Evolutionary conservation across 2,888 invertebrate species (phyloP).

Genomic region (Anodontia alba): DNA sequence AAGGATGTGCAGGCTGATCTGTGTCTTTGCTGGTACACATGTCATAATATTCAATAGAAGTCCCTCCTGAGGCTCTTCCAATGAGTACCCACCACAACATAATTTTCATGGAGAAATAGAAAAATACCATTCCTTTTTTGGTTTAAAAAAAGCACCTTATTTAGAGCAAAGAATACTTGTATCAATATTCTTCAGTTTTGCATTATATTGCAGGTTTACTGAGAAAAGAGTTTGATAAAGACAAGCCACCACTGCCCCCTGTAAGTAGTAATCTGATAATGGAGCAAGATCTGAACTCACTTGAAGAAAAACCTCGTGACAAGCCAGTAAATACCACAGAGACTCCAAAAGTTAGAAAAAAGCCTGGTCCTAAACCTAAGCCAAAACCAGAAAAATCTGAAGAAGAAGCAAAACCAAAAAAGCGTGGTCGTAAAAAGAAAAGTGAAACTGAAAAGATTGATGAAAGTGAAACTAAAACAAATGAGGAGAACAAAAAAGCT

Average conservation of each 20-base stretch:
- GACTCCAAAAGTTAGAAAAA: conserved; percentile 43
- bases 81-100: too few species aligned
- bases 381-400: conserved; percentile 48
- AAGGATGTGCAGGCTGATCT: too few species aligned
- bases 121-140: too few species aligned
- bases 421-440: conserved; percentile 42
- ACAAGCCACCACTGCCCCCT: conserved; percentile 58
- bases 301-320: conserved; percentile 35
- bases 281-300: neutral
- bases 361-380: conserved; percentile 58
- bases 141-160: too few species aligned
- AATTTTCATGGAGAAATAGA: too few species aligned
- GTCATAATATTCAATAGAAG: too few species aligned
- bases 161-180: too few species aligned
- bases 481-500: conserved; percentile 30
- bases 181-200: too few species aligned
- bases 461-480: conserved; percentile 43
- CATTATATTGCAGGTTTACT: conserved; percentile 55
- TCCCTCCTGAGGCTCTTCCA: too few species aligned
- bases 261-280: conserved; percentile 40
- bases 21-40: too few species aligned
- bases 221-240: conserved; percentile 54
- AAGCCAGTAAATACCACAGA: conserved; percentile 37
- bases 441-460: conserved; percentile 28
- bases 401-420: conserved; percentile 38